phyloP scores from a whole-genome alignment of 2,797 vertebrate genomes.

The Danio kyathit region DNA sequence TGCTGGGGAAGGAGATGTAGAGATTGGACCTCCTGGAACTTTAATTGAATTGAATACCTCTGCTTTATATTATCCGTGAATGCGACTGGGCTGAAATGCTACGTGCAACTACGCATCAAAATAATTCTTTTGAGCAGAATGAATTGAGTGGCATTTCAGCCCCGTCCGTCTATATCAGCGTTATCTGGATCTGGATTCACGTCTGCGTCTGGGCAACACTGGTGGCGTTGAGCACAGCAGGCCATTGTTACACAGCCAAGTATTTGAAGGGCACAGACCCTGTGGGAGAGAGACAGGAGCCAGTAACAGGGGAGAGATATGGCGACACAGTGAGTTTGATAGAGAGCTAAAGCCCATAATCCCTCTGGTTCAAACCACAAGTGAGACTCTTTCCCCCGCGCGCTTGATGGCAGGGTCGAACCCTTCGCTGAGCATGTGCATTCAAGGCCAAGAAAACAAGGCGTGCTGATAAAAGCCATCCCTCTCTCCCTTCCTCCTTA shows the following conservation, averaged over 20 bases:
- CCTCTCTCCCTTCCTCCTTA: slow-evolving; percentile 28
- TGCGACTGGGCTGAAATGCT: slow-evolving; percentile 4
- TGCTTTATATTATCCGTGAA: slow-evolving; percentile 23
- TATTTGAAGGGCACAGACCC: slow-evolving; percentile 52
- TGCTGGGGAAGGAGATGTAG: not conserved
- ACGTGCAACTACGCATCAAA: not conserved
- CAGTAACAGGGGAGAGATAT: slow-evolving; percentile 45
- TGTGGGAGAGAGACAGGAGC: slow-evolving; percentile 48
- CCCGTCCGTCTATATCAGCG: slow-evolving; percentile 13
- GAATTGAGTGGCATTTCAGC: slow-evolving; percentile 42
- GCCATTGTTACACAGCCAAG: slow-evolving; percentile 43
- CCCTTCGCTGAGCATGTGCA: not conserved
- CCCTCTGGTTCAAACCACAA: slow-evolving; percentile 49
- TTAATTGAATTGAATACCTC: slow-evolving; percentile 27
- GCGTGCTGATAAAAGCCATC: slow-evolving; percentile 22
- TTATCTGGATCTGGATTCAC: slow-evolving; percentile 39
- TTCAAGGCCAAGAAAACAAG: slow-evolving; percentile 36
- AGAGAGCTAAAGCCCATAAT: slow-evolving; percentile 49
- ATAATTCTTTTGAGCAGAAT: not conserved
- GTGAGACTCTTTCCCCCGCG: slow-evolving; percentile 25
- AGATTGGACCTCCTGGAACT: slow-evolving; percentile 15
- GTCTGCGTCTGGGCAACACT: slow-evolving; percentile 47
- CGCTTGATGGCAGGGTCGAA: slow-evolving; percentile 29
- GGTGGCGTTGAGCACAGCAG: slow-evolving; percentile 43
- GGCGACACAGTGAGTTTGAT: slow-evolving; percentile 42